Evolutionary conservation across 2,797 vertebrate species (phyloP).

Genomic region (Xenopus petersii): DNA sequence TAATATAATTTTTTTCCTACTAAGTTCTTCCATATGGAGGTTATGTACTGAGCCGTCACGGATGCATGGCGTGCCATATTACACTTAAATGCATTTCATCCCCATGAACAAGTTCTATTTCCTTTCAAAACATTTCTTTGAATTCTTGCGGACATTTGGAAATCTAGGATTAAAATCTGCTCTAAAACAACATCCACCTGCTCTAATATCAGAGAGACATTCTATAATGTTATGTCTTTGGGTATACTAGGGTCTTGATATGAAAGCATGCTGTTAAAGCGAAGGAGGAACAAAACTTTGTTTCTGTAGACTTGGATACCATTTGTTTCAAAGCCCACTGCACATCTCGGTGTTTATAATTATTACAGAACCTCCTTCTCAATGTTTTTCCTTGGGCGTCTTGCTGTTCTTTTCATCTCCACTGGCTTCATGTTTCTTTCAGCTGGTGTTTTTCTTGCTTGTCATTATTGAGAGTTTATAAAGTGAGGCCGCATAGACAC

Average conservation of each 20-base stretch:
- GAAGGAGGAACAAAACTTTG: background rate
- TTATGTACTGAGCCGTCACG: too few relatives aligned
- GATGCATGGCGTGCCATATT: too few relatives aligned
- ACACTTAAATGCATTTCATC: too few relatives aligned
- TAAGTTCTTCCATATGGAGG: too few relatives aligned
- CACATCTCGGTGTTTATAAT: constrained; percentile 5
- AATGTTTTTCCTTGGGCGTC: constrained; percentile 22
- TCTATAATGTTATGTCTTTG: background rate
- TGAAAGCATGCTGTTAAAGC: background rate
- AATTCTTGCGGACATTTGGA: too few relatives aligned
- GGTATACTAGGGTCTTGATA: background rate
- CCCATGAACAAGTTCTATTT: too few relatives aligned
- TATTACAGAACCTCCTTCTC: constrained; percentile 7
- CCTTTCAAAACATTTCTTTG: too few relatives aligned
- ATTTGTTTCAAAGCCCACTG: constrained; percentile 10
- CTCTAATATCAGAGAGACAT: too few relatives aligned
- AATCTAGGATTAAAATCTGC: too few relatives aligned
- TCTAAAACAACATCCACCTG: too few relatives aligned
- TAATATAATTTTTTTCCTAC: too few relatives aligned
- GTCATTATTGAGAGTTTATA: constrained; percentile 44
- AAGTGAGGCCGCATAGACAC: constrained; percentile 25
- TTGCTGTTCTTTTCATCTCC: constrained; percentile 37
- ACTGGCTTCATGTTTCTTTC: constrained; percentile 16
- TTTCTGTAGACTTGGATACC: background rate
- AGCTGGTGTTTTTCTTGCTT: constrained; percentile 40